phyloP scores from a whole-genome alignment of 2,797 vertebrate genomes.

The Coregonus sp. region DNA sequence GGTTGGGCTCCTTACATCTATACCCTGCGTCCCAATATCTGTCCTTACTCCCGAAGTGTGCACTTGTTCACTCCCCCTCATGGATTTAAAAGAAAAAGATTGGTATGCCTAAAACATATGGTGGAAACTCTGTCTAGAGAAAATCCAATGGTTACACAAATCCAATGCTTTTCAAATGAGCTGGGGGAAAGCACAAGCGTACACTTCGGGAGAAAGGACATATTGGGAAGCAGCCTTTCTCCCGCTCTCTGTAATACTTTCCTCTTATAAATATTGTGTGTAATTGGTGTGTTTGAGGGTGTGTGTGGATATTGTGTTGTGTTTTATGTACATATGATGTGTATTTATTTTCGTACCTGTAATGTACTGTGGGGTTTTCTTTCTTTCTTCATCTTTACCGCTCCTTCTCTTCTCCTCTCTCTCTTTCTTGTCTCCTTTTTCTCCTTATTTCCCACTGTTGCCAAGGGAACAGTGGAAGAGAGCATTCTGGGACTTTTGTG shows the following conservation, averaged over 20 bases:
- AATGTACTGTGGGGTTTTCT: background rate
- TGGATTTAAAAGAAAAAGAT: background rate
- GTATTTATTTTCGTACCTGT: conserved; percentile 8
- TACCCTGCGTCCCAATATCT: background rate
- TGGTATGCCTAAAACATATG: background rate
- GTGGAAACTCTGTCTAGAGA: background rate
- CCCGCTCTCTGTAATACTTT: background rate
- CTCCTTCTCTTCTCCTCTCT: conserved; percentile 22
- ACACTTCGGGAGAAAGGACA: background rate
- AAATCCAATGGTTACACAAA: background rate
- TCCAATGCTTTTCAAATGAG: background rate
- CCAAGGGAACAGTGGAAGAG: conserved; percentile 69
- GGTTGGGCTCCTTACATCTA: conserved; percentile 4
- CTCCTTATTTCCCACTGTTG: conserved; percentile 57
- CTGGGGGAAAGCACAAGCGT: background rate
- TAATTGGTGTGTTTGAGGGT: conserved; percentile 14
- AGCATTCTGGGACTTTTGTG: conserved; percentile 63
- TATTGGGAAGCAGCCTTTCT: conserved; percentile 1
- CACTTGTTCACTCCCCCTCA: background rate
- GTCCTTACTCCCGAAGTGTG: conserved; percentile 1
- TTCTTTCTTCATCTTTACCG: conserved; percentile 3
- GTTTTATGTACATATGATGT: background rate
- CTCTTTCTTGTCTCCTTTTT: conserved; percentile 23
- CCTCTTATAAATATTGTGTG: conserved; percentile 15
- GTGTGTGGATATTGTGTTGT: conserved; percentile 4